Base-by-base conservation (phyloP, 2,888 invertebrate species). In the Bimastos eiseni region DNA sequence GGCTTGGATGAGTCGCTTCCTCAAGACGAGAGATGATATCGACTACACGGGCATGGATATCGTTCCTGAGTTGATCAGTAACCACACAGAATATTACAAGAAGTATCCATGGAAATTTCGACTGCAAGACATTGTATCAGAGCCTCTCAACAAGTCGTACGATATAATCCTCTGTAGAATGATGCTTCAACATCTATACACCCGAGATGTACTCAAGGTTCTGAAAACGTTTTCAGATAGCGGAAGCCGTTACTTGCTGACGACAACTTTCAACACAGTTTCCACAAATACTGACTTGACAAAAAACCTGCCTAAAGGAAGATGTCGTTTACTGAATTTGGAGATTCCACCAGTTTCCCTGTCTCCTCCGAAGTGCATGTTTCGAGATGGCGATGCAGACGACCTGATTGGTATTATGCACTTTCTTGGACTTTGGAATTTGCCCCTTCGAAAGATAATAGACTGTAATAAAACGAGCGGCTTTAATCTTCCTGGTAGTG, bases 1-100 rank as follows among this genome's bases (percentile, higher is more conserved):
- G 92, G 90, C 88, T 33, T 93, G 93, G 93, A 93, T 93, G 92
- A 91, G 90, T 49, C 55, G 92, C 21, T 93, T 92, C 88, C 91
- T 93, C 21, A 49, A 90, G 21, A 92, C 92, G 19, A 90, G 93
- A 49, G 89, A 92, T 83, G 93, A 93, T 84, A 90, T 93, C 34
- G 91, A 92, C 34, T 93, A 92, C 90, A 92, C 92, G 17, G 92
- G 93, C 1, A 88, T 92, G 30, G 93, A 93, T 70, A 92, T 93
- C 38, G 93, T 93, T 3, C 91, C 92, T 11, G 91, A 92, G 21
- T 33, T 93, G 24, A 93, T 93, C 30, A 88, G 38, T 19, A 91
- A 92, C 90, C 93, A 93, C 89, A 88, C 70, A 36, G 88, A 90
- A 44, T 83, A 90, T 0, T 92, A 88, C 88, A 91, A 88, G 38